A percentile compares a stretch with the other conserved stretches of the same genome.
phyloP scores from a whole-genome alignment of 2,888 invertebrate species.

The Acleris emargana region DNA sequence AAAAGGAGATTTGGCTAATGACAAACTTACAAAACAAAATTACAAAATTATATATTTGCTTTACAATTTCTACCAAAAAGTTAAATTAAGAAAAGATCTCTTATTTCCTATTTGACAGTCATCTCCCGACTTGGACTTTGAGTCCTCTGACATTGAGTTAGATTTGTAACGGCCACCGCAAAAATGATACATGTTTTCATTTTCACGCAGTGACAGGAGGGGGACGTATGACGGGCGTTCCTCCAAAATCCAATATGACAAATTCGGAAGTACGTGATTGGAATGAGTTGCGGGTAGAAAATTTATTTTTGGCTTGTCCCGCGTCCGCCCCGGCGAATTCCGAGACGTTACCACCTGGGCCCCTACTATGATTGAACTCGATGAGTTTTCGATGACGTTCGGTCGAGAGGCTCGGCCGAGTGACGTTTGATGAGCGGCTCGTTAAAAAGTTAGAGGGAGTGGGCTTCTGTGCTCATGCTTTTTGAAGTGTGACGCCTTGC shows the following conservation, averaged over 20 bases:
- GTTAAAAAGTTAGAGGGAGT: conserved; percentile 31
- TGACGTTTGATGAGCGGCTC: conserved; percentile 29
- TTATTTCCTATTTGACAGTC: conserved; percentile 1
- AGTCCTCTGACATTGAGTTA: conserved; percentile 10
- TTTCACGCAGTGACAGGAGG: conserved; percentile 76
- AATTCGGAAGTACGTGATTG: conserved; percentile 82
- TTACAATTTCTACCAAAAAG: conserved; percentile 16
- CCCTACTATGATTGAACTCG: conserved; percentile 49
- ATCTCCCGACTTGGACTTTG: conserved; percentile 9
- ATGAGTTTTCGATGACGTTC: conserved; percentile 54
- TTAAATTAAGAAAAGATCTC: conserved; percentile 4
- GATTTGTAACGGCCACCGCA: conserved; percentile 33
- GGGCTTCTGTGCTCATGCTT: conserved; percentile 7
- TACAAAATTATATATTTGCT: conserved; percentile 6
- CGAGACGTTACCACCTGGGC: conserved; percentile 53
- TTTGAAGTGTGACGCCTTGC: conserved; percentile 18
- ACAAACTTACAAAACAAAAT: background rate
- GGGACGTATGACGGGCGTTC: conserved; percentile 73
- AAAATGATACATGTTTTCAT: conserved; percentile 79
- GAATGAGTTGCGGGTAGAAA: conserved; percentile 70
- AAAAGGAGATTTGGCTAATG: no score
- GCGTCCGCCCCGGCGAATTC: conserved; percentile 47
- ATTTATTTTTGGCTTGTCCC: conserved; percentile 66
- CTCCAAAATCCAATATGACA: conserved; percentile 83
- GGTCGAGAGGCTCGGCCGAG: conserved; percentile 12